Base-by-base conservation (phyloP, 92 coral and sea anemone species). In the Porites lobata region DNA sequence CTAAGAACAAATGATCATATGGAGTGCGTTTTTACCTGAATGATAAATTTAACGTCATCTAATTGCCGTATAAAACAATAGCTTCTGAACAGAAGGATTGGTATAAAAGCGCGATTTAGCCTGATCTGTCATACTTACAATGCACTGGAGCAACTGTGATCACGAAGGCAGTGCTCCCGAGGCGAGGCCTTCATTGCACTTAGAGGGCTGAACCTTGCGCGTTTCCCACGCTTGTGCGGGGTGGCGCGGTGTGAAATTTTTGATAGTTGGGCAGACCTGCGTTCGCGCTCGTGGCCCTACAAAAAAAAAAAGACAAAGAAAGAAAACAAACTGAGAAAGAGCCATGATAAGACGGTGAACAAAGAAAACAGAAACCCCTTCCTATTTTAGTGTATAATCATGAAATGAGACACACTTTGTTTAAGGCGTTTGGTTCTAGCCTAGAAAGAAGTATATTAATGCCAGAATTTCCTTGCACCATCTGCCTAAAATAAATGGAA, bases 181-280 rank as follows among this genome's bases (percentile, higher is more conserved):
- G 78, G 56, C 50, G 76, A 63, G 93, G 91, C 84, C 24, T 73
- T 61, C 91, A 67, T 61, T 89, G 95, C 95, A 92, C 95, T 65
- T 20, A 63, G 85, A 69, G 66, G 58, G 93, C 85, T 75, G 91
- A 79, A 19, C 52, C 81, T 80, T 76, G 95, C 95, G 95, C 85
- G 95, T 90, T 89, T 82, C 93, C 95, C 90, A 89, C 87, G 73
- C 87, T 65, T 59, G 69, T 43, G 53, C 57, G 54, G 76, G 93
- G 93, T 90, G 75, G 87, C 95, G 81, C 93, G 95, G 89, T 86
- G 95, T 90, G 87, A n/a, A 92, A 92, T 92, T 92, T 92, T 92
- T 92, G 94, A 17, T 92, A 92, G 94, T 83, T 50, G 93, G 94
- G 94, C 76, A 52, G 76, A 92, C 93, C 80, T 92, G 94, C 94